These are phyloP conservation scores for Phylloscopus whistleri DNA, from an alignment of 2,113 vertebrate species.

Conservation along the genomic window DNA sequence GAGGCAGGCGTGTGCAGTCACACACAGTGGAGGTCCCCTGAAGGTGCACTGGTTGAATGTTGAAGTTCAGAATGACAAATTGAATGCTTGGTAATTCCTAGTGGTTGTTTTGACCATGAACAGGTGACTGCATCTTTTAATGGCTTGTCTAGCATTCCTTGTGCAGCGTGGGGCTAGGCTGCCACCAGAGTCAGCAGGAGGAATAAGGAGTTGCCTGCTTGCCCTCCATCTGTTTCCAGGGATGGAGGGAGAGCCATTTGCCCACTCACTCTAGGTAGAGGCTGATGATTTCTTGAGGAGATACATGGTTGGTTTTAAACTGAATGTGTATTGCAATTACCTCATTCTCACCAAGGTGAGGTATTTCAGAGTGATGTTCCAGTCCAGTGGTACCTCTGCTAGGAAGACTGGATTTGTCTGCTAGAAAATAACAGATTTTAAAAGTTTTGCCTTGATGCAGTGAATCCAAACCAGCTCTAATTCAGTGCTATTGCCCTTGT, in stretches of 20 bases:
- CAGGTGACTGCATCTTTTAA: neutral
- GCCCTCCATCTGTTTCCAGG: neutral
- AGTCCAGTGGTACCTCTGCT: neutral
- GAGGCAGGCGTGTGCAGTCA: neutral
- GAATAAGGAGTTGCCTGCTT: neutral
- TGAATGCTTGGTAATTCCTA: neutral
- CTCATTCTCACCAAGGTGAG: neutral
- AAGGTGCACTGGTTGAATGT: neutral
- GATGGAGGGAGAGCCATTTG: neutral
- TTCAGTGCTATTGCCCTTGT: neutral
- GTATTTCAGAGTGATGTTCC: neutral
- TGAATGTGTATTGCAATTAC: neutral
- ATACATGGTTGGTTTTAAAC: neutral
- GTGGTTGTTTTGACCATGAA: neutral
- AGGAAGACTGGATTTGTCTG: neutral
- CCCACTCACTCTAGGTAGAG: neutral
- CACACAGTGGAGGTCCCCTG: neutral
- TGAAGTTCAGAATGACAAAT: neutral
- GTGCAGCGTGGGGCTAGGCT: neutral
- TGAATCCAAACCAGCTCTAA: neutral
- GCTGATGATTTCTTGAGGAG: neutral
- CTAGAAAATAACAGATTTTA: neutral
- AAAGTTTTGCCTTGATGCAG: neutral
- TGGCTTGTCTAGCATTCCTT: neutral
- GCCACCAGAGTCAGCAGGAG: neutral